Conservation (phyloP, 2,888 invertebrate species). For the Branchellion lobata region DNA sequence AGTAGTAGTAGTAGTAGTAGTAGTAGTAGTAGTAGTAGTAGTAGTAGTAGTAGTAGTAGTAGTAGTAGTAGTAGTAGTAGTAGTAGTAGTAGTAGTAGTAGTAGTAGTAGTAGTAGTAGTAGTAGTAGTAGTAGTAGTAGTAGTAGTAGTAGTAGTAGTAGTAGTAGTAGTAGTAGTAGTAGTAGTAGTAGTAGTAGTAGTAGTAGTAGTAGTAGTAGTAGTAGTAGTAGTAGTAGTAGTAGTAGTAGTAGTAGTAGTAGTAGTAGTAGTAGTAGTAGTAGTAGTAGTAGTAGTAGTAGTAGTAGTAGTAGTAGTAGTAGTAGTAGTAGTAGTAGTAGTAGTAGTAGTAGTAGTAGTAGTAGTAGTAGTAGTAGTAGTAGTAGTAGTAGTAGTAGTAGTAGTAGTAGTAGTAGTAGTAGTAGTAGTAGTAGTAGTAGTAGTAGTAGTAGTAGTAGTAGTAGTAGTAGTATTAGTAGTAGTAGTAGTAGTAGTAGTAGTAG, state of each 20-base stretch:
- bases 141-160: constrained; percentile 23
- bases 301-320: constrained; percentile 18
- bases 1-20: constrained; percentile 19
- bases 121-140: constrained; percentile 5
- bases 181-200: constrained; percentile 29
- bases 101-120: constrained; percentile 15
- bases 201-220: constrained; percentile 29
- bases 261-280: constrained; percentile 20
- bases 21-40: constrained; percentile 4
- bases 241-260: constrained; percentile 23
- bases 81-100: constrained; percentile 29
- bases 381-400: too few species aligned
- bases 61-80: constrained; percentile 4
- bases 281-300: constrained; percentile 19
- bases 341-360: constrained; percentile 3
- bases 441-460: too few species aligned
- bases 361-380: too few species aligned
- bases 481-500: too few species aligned
- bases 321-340: constrained; percentile 25
- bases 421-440: too few species aligned
- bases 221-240: constrained; percentile 29
- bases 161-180: constrained; percentile 29
- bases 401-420: too few species aligned
- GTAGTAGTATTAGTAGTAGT: too few species aligned
- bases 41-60: too few species aligned